Evolutionary conservation across 2,797 vertebrate genomes (phyloP).

Genomic region (Falco novaeseelandiae): DNA sequence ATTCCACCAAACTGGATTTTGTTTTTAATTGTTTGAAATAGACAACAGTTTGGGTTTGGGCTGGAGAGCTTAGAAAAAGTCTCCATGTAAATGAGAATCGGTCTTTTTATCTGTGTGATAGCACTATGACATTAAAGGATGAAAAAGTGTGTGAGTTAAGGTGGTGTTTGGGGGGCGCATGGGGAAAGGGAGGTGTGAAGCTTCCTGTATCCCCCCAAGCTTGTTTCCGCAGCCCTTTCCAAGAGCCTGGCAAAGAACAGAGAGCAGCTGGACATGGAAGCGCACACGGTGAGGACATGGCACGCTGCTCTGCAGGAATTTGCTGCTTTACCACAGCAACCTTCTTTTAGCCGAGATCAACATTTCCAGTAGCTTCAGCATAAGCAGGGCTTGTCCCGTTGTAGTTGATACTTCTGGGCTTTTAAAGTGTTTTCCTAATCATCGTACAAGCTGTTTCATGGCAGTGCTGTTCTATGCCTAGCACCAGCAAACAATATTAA

Average conservation of each 20-base stretch:
- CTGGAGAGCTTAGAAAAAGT: not conserved
- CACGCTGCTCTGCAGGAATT: not conserved
- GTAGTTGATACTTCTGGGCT: not conserved
- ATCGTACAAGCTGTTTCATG: fast-evolving
- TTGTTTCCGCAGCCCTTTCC: not conserved
- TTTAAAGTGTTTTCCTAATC: not conserved
- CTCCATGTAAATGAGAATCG: not conserved
- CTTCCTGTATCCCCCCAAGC: not conserved
- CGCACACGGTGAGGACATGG: fast-evolving
- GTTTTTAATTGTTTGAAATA: not conserved
- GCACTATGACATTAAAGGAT: not conserved
- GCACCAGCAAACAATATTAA: not conserved
- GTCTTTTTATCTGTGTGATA: not conserved
- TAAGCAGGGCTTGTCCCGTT: not conserved
- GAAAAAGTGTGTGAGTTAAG: not conserved
- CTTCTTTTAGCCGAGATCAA: not conserved
- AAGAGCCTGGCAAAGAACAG: not conserved
- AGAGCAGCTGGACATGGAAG: not conserved
- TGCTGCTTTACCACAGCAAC: not conserved
- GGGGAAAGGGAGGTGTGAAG: not conserved
- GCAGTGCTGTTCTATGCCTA: not conserved
- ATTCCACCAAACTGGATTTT: conserved; percentile 4
- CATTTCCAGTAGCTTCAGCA: not conserved
- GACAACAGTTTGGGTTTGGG: not conserved
- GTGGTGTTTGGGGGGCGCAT: not conserved